A percentile compares a stretch with the other conserved stretches of the same genome.
These are phyloP conservation scores for Polydrusus tereticollis DNA, from an alignment of 2,888 invertebrate genomes.

Conservation along the genomic window DNA sequence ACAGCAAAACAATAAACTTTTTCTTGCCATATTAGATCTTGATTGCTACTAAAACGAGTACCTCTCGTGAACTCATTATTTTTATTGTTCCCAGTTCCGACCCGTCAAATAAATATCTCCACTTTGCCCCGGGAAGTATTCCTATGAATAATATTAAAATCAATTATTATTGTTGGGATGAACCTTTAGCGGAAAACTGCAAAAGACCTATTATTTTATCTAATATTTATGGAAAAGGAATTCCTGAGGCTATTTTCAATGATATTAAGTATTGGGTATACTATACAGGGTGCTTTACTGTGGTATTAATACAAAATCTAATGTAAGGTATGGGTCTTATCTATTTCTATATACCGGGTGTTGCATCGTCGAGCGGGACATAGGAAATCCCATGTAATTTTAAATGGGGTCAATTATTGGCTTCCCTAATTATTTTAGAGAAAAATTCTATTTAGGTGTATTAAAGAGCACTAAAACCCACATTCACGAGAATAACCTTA, in stretches of 20 bases:
- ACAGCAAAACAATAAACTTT: constrained; percentile 9
- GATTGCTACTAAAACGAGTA: constrained; percentile 60
- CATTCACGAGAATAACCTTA: too few relatives aligned
- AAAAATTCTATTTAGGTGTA: too few relatives aligned
- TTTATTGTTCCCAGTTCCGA: constrained; percentile 58
- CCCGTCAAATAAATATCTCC: constrained; percentile 61
- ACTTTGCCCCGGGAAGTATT: constrained; percentile 32
- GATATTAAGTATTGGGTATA: too few relatives aligned
- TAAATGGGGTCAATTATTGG: too few relatives aligned
- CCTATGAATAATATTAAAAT: constrained; percentile 51
- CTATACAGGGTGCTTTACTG: too few relatives aligned
- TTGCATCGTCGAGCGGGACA: too few relatives aligned
- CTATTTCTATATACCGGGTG: too few relatives aligned
- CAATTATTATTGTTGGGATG: constrained; percentile 36
- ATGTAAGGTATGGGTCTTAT: too few relatives aligned
- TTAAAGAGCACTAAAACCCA: too few relatives aligned
- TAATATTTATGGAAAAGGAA: constrained; percentile 24
- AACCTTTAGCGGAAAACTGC: constrained; percentile 32
- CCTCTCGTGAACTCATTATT: constrained; percentile 60
- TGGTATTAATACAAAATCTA: too few relatives aligned
- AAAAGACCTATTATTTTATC: constrained; percentile 18
- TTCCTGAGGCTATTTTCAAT: background rate
- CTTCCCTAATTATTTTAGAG: too few relatives aligned
- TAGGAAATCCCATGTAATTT: too few relatives aligned
- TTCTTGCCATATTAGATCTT: constrained; percentile 41